These are phyloP conservation scores for Rissa tridactyla DNA, from an alignment of 2,113 vertebrate genomes.

Conservation along the genomic window DNA sequence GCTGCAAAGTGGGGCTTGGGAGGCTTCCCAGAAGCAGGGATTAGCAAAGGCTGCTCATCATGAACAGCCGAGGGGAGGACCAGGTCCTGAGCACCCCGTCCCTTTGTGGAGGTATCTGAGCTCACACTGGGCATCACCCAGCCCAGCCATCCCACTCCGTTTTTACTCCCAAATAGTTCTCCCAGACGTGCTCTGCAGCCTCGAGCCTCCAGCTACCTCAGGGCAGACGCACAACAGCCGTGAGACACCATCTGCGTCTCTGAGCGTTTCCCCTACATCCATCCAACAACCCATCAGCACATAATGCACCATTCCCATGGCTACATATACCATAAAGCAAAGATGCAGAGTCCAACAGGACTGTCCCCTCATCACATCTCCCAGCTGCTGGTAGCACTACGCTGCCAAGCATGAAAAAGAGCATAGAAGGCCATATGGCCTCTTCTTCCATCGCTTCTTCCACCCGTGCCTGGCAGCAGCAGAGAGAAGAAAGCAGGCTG, in stretches of 20 bases:
- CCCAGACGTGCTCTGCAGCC: rapidly evolving
- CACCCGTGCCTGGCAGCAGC: background rate
- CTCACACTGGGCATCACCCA: rapidly evolving
- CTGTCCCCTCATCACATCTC: background rate
- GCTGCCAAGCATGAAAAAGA: background rate
- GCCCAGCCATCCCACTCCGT: background rate
- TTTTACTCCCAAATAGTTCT: background rate
- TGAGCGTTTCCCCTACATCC: background rate
- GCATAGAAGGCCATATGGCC: background rate
- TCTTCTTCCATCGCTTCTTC: background rate
- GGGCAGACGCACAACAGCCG: background rate
- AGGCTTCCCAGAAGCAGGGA: background rate
- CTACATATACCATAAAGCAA: background rate
- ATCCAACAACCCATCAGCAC: background rate
- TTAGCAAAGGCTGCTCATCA: background rate
- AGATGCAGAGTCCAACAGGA: background rate
- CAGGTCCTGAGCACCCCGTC: background rate
- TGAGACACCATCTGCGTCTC: background rate
- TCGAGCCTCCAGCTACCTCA: background rate
- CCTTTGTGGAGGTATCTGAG: background rate
- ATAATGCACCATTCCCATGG: background rate
- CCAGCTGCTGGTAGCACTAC: background rate
- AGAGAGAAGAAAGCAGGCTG: background rate
- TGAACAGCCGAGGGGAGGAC: rapidly evolving
- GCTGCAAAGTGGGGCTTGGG: background rate